A percentile compares a stretch with the other conserved stretches of the same genome.
phyloP scores from a whole-genome alignment of 2,797 vertebrate genomes.

The Bradypus variegatus region DNA sequence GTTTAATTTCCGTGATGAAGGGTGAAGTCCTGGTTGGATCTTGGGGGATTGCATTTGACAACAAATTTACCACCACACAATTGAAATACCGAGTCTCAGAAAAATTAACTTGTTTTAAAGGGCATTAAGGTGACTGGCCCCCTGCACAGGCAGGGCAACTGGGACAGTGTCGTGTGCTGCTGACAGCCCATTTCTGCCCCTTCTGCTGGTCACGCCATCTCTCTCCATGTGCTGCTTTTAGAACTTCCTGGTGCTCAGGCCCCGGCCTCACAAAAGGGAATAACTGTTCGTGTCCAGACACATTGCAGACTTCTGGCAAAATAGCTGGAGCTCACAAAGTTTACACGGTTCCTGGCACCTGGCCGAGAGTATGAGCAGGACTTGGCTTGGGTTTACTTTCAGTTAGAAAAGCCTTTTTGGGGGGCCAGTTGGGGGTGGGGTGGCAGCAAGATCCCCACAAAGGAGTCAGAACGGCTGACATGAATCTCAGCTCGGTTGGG shows the following conservation, averaged over 20 bases:
- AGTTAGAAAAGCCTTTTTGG: constrained; percentile 81
- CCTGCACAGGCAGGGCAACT: constrained; percentile 50
- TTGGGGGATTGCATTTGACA: constrained; percentile 24
- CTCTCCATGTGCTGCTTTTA: constrained; percentile 26
- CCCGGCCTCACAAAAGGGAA: constrained; percentile 75
- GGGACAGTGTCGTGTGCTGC: constrained; percentile 57
- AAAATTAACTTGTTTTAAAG: constrained; percentile 32
- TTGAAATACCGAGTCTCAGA: constrained; percentile 50
- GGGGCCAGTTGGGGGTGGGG: constrained; percentile 41
- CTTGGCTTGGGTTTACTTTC: constrained; percentile 88
- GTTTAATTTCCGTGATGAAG: constrained; percentile 54
- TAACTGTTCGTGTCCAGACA: constrained; percentile 77
- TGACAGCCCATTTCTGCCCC: not conserved
- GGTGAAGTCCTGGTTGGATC: constrained; percentile 16
- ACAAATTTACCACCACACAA: constrained; percentile 55
- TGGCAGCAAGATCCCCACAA: constrained; percentile 73
- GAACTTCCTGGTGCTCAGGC: constrained; percentile 76
- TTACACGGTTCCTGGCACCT: constrained; percentile 81
- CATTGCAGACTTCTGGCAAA: constrained; percentile 84
- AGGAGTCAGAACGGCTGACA: constrained; percentile 79
- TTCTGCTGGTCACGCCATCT: not conserved
- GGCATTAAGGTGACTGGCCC: not conserved
- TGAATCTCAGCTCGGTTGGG: constrained; percentile 76
- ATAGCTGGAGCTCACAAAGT: constrained; percentile 79
- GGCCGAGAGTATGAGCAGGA: constrained; percentile 82